Evolutionary conservation across 1,140 invertebrate species (phyloP), one percentile per base, ranked within the genome.

Genomic region (Tetraneura akinire): DNA sequence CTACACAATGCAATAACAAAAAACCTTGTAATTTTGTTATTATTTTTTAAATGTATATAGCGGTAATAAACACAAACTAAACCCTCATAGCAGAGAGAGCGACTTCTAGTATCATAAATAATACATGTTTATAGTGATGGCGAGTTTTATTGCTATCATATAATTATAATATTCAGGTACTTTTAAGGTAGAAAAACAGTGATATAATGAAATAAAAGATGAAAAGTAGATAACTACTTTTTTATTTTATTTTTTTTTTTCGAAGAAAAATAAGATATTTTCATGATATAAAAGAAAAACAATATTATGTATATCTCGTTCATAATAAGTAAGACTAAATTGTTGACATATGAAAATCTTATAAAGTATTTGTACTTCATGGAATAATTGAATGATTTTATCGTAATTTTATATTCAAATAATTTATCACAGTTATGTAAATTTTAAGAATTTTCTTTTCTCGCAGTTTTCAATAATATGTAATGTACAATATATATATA

Each of bases 91-190:
- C 32, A 49, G 23, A 70, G 64, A 47, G 21, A 47, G 9, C 26
- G 13, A 42, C 45, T 68, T 68, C 42, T 29, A 26, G 66, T 70
- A 49, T 42, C 21, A 42, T 70, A 70, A 70, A 70, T 70, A 47
- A 70, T 70, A 47, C 21, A 70, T 70, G 49, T 70, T 70, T 49
- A 70, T 70, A 42, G 21, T 26, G 13, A 49, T 70, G 42, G 42
- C 21, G 66, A 70, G 49, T 49, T 70, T 70, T 26, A 70, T 42
- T 45, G 42, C 37, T n/a, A 26, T 1, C 13, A 21, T 2, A 23
- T 42, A 70, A 70, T 70, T 70, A 70, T 70, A 42, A 10, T 10
- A n/a, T n/a, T n/a, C n/a, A n/a, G n/a, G n/a, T n/a, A n/a, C 11
- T 42, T 45, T 1, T 4, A 16, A 26, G 42, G 32, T 66, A 57